phyloP scores from a whole-genome alignment of 2,888 invertebrate species.

The Epsilonema sp. region DNA sequence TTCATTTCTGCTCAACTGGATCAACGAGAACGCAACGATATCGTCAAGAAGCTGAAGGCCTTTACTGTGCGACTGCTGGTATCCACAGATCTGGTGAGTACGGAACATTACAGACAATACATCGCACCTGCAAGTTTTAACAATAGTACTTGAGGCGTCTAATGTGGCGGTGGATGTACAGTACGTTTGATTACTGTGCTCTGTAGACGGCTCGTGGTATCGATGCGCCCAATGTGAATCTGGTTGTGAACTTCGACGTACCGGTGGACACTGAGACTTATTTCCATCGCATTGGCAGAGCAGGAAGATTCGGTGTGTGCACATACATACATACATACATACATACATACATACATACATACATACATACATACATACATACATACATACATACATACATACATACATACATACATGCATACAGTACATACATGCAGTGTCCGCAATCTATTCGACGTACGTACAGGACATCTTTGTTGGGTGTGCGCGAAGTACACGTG shows the following conservation, averaged over 20 bases:
- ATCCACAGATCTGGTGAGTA: constrained; percentile 48
- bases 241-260: constrained; percentile 76
- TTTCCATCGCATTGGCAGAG: constrained; percentile 80
- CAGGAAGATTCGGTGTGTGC: constrained; percentile 61
- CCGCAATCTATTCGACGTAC: too few species aligned
- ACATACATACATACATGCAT: too few species aligned
- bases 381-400: not conserved
- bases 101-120: too few species aligned
- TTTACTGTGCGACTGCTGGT: constrained; percentile 64
- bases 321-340: not conserved
- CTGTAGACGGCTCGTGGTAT: constrained; percentile 61
- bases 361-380: not conserved
- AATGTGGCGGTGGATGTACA: not conserved
- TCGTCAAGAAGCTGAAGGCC: constrained; percentile 53
- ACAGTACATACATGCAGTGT: too few species aligned
- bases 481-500: too few species aligned
- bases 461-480: too few species aligned
- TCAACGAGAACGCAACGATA: constrained; percentile 53
- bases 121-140: too few species aligned
- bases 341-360: not conserved
- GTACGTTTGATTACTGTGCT: not conserved
- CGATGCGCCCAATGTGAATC: constrained; percentile 73
- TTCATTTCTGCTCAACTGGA: constrained; percentile 57
- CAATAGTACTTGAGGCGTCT: too few species aligned
- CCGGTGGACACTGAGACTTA: constrained; percentile 60